Percentiles rank a stretch among this genome's conserved stretches.
Conservation (phyloP, 2,888 invertebrate genomes). For the Carcina quercana region DNA sequence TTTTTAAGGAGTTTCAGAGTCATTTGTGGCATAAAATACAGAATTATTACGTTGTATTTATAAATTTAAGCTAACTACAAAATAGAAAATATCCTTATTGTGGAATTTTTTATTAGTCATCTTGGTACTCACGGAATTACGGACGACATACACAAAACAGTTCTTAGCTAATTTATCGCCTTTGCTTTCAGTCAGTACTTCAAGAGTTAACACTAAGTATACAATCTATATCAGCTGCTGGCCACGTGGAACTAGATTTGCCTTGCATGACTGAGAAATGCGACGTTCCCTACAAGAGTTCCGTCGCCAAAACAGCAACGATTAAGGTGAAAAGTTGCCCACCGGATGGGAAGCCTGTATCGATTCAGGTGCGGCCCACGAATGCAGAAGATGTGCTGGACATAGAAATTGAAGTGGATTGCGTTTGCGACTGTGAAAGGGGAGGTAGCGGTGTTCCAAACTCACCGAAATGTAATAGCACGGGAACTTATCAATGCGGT, state of each 20-base stretch:
- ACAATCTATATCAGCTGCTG: slow-evolving; percentile 20
- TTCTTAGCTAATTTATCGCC: too few relatives aligned
- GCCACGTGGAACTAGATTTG: slow-evolving; percentile 30
- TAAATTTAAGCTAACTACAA: too few relatives aligned
- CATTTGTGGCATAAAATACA: too few relatives aligned
- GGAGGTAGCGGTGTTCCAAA: slow-evolving; percentile 32
- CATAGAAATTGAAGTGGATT: slow-evolving; percentile 80
- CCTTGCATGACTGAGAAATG: slow-evolving; percentile 32
- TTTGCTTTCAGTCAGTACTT: slow-evolving; percentile 33
- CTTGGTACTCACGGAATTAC: too few relatives aligned
- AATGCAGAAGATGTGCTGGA: slow-evolving; percentile 78
- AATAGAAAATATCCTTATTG: too few relatives aligned
- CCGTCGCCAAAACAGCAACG: slow-evolving; percentile 26
- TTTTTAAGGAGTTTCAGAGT: too few relatives aligned
- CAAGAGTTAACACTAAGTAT: slow-evolving; percentile 21
- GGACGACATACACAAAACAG: too few relatives aligned
- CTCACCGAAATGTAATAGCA: slow-evolving; percentile 44
- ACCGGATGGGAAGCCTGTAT: slow-evolving; percentile 1
- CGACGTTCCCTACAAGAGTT: slow-evolving; percentile 21
- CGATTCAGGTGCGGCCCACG: slow-evolving; percentile 57
- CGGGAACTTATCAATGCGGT: slow-evolving; percentile 76
- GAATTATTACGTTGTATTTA: too few relatives aligned
- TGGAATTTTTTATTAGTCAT: too few relatives aligned
- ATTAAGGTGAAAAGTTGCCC: slow-evolving; percentile 33
- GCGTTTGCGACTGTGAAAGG: slow-evolving; percentile 84